Evolutionary conservation across 2,888 invertebrate species (phyloP).

Genomic region (Phyllotreta cruciferae): DNA sequence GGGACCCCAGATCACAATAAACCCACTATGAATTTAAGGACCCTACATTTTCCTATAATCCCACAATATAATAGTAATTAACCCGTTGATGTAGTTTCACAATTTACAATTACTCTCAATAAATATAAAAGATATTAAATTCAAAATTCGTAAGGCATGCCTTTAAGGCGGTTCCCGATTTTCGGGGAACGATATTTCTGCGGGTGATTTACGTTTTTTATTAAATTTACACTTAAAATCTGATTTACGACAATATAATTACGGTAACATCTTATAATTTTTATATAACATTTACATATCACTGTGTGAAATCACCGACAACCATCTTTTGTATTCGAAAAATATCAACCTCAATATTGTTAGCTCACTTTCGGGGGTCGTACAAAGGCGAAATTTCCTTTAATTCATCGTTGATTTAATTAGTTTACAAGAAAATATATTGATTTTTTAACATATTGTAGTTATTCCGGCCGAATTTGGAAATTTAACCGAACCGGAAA

Average conservation of each 20-base stretch:
- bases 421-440: slow-evolving; percentile 9
- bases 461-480: background rate
- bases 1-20: too few species aligned
- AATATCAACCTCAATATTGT: slow-evolving; percentile 43
- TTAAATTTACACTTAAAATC: slow-evolving; percentile 32
- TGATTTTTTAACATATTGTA: slow-evolving; percentile 2
- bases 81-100: slow-evolving; percentile 22
- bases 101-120: slow-evolving; percentile 42
- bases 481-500: slow-evolving; percentile 3
- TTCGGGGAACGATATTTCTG: slow-evolving; percentile 44
- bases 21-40: too few species aligned
- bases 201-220: slow-evolving; percentile 41
- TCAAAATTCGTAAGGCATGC: slow-evolving; percentile 56
- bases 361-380: too few species aligned
- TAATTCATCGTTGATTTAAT: slow-evolving; percentile 5
- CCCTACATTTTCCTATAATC: too few species aligned
- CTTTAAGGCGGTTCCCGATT: slow-evolving; percentile 54
- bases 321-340: slow-evolving; percentile 35
- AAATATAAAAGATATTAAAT: slow-evolving; percentile 55
- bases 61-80: too few species aligned
- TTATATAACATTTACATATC: slow-evolving; percentile 42
- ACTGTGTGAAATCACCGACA: slow-evolving; percentile 41
- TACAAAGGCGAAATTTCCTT: slow-evolving; percentile 7
- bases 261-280: slow-evolving; percentile 46
- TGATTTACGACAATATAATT: slow-evolving; percentile 41